A percentile compares a stretch with the other conserved stretches of the same genome.
phyloP scores from a whole-genome alignment of 1,140 invertebrate genomes.

The Neodiprion pinetum region DNA sequence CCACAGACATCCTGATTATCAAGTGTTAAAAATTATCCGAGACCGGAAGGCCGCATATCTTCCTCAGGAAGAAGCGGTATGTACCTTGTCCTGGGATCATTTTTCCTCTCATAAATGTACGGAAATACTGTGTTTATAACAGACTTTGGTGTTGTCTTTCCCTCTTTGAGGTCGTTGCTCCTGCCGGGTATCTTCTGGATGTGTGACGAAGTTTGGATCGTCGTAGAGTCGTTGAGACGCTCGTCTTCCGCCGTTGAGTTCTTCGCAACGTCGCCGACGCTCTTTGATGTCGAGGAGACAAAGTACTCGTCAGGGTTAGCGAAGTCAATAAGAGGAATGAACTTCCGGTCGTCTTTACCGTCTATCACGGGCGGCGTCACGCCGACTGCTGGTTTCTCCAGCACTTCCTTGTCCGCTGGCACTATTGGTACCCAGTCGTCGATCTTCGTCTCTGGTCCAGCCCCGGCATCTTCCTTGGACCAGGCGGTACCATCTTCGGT shows the following conservation, averaged over 20 bases:
- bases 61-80: slow-evolving; percentile 57
- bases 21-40: neutral
- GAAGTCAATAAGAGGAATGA: slow-evolving; percentile 49
- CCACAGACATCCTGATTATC: neutral
- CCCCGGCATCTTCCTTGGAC: slow-evolving; percentile 27
- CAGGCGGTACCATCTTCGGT: slow-evolving; percentile 40
- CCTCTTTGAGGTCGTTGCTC: slow-evolving; percentile 17
- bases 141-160: slow-evolving; percentile 23
- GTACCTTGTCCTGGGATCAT: slow-evolving; percentile 55
- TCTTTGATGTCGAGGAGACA: neutral
- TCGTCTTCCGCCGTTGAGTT: neutral
- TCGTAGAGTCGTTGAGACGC: neutral
- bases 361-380: slow-evolving; percentile 23
- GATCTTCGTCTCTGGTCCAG: slow-evolving; percentile 36
- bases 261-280: neutral
- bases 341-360: slow-evolving; percentile 39
- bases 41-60: slow-evolving; percentile 36
- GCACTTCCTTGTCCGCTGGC: neutral
- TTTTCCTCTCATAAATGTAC: slow-evolving; percentile 54
- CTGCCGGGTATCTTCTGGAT: slow-evolving; percentile 50
- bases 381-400: neutral
- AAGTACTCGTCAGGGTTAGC: slow-evolving; percentile 22
- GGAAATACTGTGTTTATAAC: slow-evolving; percentile 42
- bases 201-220: slow-evolving; percentile 33
- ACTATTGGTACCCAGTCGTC: slow-evolving; percentile 51